phyloP scores from a whole-genome alignment of 2,797 vertebrate genomes.

The Intellagama lesueurii region DNA sequence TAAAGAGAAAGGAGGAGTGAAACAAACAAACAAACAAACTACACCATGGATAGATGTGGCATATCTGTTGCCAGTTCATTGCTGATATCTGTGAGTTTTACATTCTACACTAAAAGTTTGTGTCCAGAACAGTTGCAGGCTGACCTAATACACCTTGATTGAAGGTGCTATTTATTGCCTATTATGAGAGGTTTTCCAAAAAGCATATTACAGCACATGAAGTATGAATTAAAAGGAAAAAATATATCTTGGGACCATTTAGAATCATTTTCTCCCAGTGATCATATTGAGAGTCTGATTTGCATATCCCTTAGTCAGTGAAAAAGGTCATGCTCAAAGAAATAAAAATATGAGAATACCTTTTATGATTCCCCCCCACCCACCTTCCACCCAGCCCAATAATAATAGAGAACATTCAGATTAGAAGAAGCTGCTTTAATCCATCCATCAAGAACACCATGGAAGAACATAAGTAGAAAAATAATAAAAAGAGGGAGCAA shows the following conservation, averaged over 20 bases:
- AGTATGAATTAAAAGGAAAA: slow-evolving; percentile 49
- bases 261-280: background rate
- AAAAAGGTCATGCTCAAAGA: background rate
- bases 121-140: background rate
- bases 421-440: slow-evolving; percentile 17
- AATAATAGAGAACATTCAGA: slow-evolving; percentile 14
- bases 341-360: slow-evolving; percentile 14
- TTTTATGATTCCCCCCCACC: background rate
- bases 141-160: background rate
- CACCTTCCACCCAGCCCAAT: background rate
- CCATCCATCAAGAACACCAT: slow-evolving; percentile 6
- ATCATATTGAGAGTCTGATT: slow-evolving; percentile 24
- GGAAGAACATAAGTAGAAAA: slow-evolving; percentile 20
- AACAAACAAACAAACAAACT: no score
- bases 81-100: background rate
- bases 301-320: slow-evolving; percentile 28
- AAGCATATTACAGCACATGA: slow-evolving; percentile 39
- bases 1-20: no score
- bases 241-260: background rate
- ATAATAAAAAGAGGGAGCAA: slow-evolving; percentile 28
- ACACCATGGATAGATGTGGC: background rate
- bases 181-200: slow-evolving; percentile 48
- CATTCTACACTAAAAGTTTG: background rate
- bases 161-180: slow-evolving; percentile 29
- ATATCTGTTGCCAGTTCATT: background rate